Conservation (phyloP, 2,113 vertebrate genomes). For the Epinephelus cyanopodus region DNA sequence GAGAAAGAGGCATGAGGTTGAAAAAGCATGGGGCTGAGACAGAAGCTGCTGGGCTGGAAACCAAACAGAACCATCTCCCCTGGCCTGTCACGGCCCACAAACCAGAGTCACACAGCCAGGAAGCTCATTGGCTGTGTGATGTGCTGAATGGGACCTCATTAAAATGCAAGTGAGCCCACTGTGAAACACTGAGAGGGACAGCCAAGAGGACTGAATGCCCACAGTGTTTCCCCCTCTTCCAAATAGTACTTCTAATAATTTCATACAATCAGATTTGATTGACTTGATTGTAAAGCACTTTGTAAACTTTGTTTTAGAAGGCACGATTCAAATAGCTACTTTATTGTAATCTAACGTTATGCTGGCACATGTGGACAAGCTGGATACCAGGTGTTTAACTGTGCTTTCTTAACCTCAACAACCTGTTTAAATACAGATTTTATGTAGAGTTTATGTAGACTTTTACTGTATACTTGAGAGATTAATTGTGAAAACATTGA, state of each 20-base stretch:
- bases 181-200: conserved; percentile 48
- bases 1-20: conserved; percentile 26
- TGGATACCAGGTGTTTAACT: not conserved
- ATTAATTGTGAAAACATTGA: not conserved
- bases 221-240: conserved; percentile 34
- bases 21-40: conserved; percentile 41
- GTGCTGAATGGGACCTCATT: conserved; percentile 72
- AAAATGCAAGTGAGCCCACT: conserved; percentile 66
- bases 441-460: not conserved
- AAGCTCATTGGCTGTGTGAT: conserved; percentile 51
- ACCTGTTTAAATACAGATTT: not conserved
- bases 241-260: conserved; percentile 23
- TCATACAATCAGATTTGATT: not conserved
- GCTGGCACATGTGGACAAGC: not conserved
- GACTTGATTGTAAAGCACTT: conserved; percentile 9
- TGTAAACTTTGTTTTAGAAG: not conserved
- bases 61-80: conserved; percentile 61
- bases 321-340: not conserved
- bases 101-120: conserved; percentile 42
- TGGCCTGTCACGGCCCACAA: conserved; percentile 28
- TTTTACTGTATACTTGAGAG: not conserved
- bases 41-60: conserved; percentile 45
- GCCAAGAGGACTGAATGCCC: conserved; percentile 50
- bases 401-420: not conserved
- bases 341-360: not conserved